phyloP scores from a whole-genome alignment of 2,797 vertebrate species.

The Channa striata region DNA sequence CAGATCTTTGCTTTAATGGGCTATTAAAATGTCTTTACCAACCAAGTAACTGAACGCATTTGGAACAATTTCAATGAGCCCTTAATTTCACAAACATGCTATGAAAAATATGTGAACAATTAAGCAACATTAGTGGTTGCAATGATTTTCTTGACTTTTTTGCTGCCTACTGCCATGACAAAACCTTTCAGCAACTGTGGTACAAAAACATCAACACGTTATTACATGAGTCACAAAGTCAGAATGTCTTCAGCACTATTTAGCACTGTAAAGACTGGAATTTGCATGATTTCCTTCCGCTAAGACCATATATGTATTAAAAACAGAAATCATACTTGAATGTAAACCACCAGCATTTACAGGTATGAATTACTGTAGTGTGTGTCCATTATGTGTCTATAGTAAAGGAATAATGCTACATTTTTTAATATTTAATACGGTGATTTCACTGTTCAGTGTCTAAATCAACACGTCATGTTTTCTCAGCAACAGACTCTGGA shows the following conservation, averaged over 20 bases:
- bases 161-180: slow-evolving; percentile 58
- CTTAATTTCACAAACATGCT: not conserved
- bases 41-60: slow-evolving; percentile 3
- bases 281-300: slow-evolving; percentile 55
- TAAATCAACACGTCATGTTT: slow-evolving; percentile 24
- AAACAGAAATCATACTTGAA: slow-evolving; percentile 61
- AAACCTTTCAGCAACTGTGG: slow-evolving; percentile 54
- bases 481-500: slow-evolving; percentile 29
- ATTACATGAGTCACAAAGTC: slow-evolving; percentile 13
- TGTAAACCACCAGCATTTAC: slow-evolving; percentile 74
- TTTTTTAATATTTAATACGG: slow-evolving; percentile 48
- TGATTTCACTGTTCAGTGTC: slow-evolving; percentile 32
- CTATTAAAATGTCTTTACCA: slow-evolving; percentile 19
- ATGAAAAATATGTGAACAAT: not conserved
- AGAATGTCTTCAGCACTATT: slow-evolving; percentile 11
- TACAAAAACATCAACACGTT: slow-evolving; percentile 13
- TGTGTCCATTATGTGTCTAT: slow-evolving; percentile 50
- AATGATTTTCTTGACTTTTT: slow-evolving; percentile 29
- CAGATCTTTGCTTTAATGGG: not conserved
- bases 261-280: slow-evolving; percentile 27
- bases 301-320: slow-evolving; percentile 45
- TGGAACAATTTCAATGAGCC: slow-evolving; percentile 5
- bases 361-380: slow-evolving; percentile 37
- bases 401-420: slow-evolving; percentile 35
- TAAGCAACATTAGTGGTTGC: not conserved